Evolutionary conservation across 2,113 vertebrate genomes (phyloP), one percentile per base, ranked within the genome.

Genomic region (Apteryx mantelli): DNA sequence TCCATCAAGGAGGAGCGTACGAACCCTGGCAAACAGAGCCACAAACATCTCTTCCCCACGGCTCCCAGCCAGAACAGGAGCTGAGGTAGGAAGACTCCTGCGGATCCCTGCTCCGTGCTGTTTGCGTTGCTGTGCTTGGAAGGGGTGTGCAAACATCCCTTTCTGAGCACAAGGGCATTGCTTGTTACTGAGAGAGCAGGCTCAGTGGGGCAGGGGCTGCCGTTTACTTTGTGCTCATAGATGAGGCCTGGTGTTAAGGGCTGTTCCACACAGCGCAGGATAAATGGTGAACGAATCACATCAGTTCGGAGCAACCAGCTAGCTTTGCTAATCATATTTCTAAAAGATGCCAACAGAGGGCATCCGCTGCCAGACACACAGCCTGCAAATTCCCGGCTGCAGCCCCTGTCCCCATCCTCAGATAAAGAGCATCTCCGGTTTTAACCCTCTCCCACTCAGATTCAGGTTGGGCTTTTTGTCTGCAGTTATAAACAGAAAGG

Each of bases 301-400:
- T 1, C 10, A 61, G 13, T 9, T 15, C 0, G 60, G 60, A 70
- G 89, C 77, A 44, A 30, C 21, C 78, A 63, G 85, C 63, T 30
- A 15, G 55, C 0, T 85, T 82, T 75, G 78, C 95, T 94, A 60
- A 92, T 92, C 82, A 13, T 92, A 36, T 94, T 98, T 55, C 98
- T 97, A 82, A 77, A 93, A 97, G 89, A 66, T 95, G 97, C 98
- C 98, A 98, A 98, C 97, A 98, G 98, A 98, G 98, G 98, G 98
- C 98, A 97, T 98, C 97, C 92, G 92, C 96, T 92, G 91, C 84
- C 86, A 76, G 94, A 38, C 83, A 14, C 15, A 18, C 76, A 87
- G 80, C 77, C 90, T n/a, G 61, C 34, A 6, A 20, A 44, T 34
- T 82, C 64, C 64, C 69, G 36, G 76, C 68, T 77, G 82, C 86